Base-by-base conservation (phyloP, 2,797 vertebrate genomes). In the Sparus aurata region DNA sequence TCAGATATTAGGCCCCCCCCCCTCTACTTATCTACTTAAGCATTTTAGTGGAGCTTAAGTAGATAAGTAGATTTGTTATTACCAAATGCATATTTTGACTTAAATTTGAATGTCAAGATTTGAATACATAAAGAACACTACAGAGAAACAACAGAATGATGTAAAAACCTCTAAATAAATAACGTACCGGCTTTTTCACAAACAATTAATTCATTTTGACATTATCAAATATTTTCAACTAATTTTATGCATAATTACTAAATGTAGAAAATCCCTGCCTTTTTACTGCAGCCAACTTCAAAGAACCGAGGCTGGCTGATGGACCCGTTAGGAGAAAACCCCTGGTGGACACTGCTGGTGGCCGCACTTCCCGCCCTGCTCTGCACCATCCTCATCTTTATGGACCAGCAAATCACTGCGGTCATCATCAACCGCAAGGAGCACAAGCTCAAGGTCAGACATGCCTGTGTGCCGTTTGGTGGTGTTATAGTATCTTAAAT, bases 351-450 rank as follows among this genome's bases (percentile, higher is more conserved):
- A 0, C 91, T 99, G 82, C 77, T 97, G 77, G 92, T 97, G 79
- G 95, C 97, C n/a, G 96, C 95, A 49, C 70, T 98, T 80, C 98
- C 98, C 69, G 98, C 98, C 61, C 90, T 98, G 75, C 97, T 99
- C 16, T 99, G 98, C 85, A 99, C 98, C 75, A 99, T 99, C 91
- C 97, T 99, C 46, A 97, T 99, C 93, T 99, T 99, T 81, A 99
- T 99, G 98, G 98, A 99, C 94, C 98, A 99, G 69, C 98, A 99
- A 90, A 99, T 99, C 85, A 99, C 98, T 61, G 97, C 98, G 0
- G 98, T 99, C 77, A 99, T 99, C 90, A 96, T 99, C 92, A 99
- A 99, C 90, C 96, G 98, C 87, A 99, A 99, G 80, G 98, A 99
- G 71, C 97, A 99, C 94, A 98, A 98, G 57, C 87, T 99, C 77